These are phyloP conservation scores for Neogale vison DNA, from an alignment of 2,113 vertebrate species.

Conservation along the genomic window DNA sequence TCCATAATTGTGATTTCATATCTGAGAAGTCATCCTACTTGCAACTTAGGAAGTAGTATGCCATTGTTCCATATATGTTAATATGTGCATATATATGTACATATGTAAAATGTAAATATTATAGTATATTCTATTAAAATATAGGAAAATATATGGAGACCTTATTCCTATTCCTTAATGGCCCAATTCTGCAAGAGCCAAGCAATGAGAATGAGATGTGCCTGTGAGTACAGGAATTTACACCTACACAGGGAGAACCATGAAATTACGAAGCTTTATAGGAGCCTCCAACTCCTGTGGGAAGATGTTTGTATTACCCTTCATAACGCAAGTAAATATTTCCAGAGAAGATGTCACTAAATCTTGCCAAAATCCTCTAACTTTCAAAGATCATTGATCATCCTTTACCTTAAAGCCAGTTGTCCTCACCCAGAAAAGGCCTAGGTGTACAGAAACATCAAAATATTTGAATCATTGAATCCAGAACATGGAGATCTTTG, in stretches of 20 bases:
- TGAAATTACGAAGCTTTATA: background rate
- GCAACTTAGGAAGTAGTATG: background rate
- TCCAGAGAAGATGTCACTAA: background rate
- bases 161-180: background rate
- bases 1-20: background rate
- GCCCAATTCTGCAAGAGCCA: background rate
- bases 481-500: background rate
- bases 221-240: background rate
- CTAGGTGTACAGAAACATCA: background rate
- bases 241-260: background rate
- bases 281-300: background rate
- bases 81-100: background rate
- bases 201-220: background rate
- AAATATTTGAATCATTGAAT: background rate
- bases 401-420: background rate
- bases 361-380: background rate
- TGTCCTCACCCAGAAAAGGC: background rate
- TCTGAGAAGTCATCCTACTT: background rate
- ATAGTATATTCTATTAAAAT: background rate
- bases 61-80: background rate
- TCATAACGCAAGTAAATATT: background rate
- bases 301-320: background rate
- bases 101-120: background rate
- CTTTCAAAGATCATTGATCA: background rate
- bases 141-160: background rate